Evolutionary conservation across 2,797 vertebrate genomes (phyloP).

Genomic region (Tragelaphus eurycerus): DNA sequence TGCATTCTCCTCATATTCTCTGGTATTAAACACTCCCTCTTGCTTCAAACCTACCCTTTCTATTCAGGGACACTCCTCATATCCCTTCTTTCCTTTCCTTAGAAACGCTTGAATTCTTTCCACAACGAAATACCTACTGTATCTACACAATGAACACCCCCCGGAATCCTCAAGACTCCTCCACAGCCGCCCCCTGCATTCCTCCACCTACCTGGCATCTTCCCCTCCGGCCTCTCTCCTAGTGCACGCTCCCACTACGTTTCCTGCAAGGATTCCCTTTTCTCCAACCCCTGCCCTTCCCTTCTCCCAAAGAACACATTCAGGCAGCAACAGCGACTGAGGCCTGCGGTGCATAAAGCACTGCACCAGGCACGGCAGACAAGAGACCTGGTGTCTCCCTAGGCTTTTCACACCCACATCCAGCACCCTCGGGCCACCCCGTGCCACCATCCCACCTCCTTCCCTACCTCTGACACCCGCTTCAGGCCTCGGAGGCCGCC

Average conservation of each 20-base stretch:
- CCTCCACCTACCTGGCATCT: slow-evolving; percentile 64
- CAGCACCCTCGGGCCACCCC: slow-evolving; percentile 10
- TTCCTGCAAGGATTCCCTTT: slow-evolving; percentile 53
- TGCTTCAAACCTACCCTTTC: slow-evolving; percentile 32
- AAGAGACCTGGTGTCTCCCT: slow-evolving; percentile 17
- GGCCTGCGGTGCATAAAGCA: slow-evolving; percentile 71
- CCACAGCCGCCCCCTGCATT: slow-evolving; percentile 63
- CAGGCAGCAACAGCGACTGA: slow-evolving; percentile 43
- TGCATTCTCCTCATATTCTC: slow-evolving; percentile 51
- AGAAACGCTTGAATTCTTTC: slow-evolving; percentile 58
- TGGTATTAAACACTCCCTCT: slow-evolving; percentile 38
- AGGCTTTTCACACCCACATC: slow-evolving; percentile 45
- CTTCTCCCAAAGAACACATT: slow-evolving; percentile 47
- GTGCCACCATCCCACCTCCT: not conserved
- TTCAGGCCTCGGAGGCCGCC: slow-evolving; percentile 48
- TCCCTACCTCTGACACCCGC: slow-evolving; percentile 50
- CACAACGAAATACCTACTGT: slow-evolving; percentile 51
- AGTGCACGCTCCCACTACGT: not conserved
- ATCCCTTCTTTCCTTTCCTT: slow-evolving; percentile 29
- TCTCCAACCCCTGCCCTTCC: slow-evolving; percentile 61
- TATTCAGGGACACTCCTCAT: slow-evolving; percentile 43
- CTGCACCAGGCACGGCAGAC: slow-evolving; percentile 64
- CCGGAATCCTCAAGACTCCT: slow-evolving; percentile 49
- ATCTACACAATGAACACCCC: slow-evolving; percentile 69
- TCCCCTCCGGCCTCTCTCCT: slow-evolving; percentile 40